Evolutionary conservation across 2,797 vertebrate species (phyloP).

Genomic region (Clarias platycephalus): DNA sequence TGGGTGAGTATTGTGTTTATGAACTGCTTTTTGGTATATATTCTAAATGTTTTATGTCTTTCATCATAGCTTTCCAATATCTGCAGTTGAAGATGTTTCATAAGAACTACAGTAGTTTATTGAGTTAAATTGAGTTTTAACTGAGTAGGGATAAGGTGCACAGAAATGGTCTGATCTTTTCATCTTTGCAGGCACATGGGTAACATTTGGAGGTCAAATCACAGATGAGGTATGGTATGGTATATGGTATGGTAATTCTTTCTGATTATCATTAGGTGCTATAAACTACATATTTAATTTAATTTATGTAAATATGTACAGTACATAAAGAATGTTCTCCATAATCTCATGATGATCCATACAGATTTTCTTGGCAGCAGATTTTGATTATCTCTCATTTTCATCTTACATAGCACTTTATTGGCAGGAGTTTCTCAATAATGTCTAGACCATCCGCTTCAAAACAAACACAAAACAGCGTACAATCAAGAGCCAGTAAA

Average conservation of each 20-base stretch:
- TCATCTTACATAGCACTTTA: not conserved
- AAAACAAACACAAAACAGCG: not conserved
- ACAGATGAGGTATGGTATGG: slow-evolving; percentile 83
- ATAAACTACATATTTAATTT: not conserved
- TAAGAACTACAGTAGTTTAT: not conserved
- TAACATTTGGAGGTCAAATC: slow-evolving; percentile 93
- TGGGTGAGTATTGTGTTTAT: slow-evolving; percentile 77
- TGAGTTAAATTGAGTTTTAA: not conserved
- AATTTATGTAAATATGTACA: not conserved
- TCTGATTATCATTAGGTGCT: not conserved
- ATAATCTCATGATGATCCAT: not conserved
- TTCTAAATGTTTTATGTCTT: not conserved
- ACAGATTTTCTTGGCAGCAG: not conserved
- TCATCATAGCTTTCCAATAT: not conserved
- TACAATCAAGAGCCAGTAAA: not conserved
- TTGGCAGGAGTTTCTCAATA: not conserved
- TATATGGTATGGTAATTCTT: not conserved
- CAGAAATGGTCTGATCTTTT: not conserved
- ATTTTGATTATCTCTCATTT: not conserved
- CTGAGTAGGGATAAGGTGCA: not conserved
- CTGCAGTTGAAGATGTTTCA: not conserved
- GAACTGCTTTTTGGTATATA: not conserved
- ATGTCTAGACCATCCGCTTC: not conserved
- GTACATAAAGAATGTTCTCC: not conserved
- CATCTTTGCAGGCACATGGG: slow-evolving; percentile 85